Evolutionary conservation across 2,113 vertebrate species (phyloP).

Genomic region (Chaetura pelagica): DNA sequence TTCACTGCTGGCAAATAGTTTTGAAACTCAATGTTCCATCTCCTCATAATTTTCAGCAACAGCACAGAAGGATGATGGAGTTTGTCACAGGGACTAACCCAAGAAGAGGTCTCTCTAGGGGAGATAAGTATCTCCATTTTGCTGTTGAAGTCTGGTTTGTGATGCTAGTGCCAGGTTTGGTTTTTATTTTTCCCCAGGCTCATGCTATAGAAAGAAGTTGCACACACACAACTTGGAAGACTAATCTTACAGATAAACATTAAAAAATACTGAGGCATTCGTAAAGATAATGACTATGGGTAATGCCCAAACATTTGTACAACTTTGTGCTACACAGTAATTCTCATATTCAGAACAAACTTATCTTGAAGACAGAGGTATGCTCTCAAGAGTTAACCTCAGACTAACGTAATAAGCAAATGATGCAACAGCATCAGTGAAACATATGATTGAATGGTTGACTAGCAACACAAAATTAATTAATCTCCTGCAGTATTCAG

Average conservation of each 20-base stretch:
- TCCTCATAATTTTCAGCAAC: background rate
- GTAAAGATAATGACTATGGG: background rate
- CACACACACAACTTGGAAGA: background rate
- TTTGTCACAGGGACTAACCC: background rate
- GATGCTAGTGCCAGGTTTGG: background rate
- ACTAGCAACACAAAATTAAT: background rate
- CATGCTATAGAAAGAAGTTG: background rate
- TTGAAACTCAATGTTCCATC: background rate
- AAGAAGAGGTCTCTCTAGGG: background rate
- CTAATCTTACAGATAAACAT: background rate
- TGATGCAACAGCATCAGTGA: background rate
- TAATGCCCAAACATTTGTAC: background rate
- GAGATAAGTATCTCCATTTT: background rate
- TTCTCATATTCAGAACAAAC: background rate
- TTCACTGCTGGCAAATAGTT: background rate
- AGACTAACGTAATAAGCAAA: background rate
- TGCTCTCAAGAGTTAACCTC: background rate
- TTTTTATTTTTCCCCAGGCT: fast-evolving
- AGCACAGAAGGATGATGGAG: background rate
- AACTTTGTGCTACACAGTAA: background rate
- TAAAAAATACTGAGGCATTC: background rate
- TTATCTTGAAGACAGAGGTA: background rate
- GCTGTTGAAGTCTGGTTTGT: background rate
- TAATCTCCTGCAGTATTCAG: background rate
- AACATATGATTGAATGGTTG: background rate